Conservation (phyloP, 2,113 vertebrate genomes). For the Guaruba guarouba region DNA sequence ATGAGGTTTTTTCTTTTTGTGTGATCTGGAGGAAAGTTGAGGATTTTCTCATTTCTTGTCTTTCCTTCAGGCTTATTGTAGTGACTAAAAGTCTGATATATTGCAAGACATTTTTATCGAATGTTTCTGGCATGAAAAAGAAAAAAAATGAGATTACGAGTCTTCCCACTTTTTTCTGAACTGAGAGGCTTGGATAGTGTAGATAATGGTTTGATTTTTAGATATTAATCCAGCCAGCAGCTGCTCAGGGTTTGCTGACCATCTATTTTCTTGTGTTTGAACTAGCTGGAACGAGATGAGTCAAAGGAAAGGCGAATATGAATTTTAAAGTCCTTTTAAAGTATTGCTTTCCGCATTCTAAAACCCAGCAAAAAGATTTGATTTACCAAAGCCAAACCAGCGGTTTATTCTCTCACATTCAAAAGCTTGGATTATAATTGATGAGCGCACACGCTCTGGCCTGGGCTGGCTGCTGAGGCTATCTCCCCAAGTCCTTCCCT, state of each 20-base stretch:
- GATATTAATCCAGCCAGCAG: slow-evolving; percentile 50
- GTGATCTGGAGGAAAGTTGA: not conserved
- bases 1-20: not conserved
- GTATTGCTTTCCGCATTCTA: slow-evolving; percentile 56
- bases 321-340: slow-evolving; percentile 54
- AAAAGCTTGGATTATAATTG: slow-evolving; percentile 59
- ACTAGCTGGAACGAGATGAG: slow-evolving; percentile 18
- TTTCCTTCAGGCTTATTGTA: not conserved
- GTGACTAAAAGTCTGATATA: slow-evolving; percentile 17
- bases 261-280: slow-evolving; percentile 57
- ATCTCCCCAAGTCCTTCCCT: slow-evolving; percentile 57
- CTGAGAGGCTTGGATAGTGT: slow-evolving; percentile 9
- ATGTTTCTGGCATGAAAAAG: not conserved
- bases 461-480: slow-evolving; percentile 14
- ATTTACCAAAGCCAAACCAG: slow-evolving; percentile 1
- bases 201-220: slow-evolving; percentile 60
- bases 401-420: not conserved
- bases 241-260: slow-evolving; percentile 50
- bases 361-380: slow-evolving; percentile 18
- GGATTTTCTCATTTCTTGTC: slow-evolving; percentile 30
- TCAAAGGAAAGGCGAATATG: slow-evolving; percentile 18
- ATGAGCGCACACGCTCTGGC: slow-evolving; percentile 1
- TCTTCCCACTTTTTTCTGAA: slow-evolving; percentile 35
- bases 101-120: slow-evolving; percentile 37
- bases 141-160: not conserved